Evolutionary conservation across 2,888 invertebrate species (phyloP).

Genomic region (Herminia tarsipennalis): DNA sequence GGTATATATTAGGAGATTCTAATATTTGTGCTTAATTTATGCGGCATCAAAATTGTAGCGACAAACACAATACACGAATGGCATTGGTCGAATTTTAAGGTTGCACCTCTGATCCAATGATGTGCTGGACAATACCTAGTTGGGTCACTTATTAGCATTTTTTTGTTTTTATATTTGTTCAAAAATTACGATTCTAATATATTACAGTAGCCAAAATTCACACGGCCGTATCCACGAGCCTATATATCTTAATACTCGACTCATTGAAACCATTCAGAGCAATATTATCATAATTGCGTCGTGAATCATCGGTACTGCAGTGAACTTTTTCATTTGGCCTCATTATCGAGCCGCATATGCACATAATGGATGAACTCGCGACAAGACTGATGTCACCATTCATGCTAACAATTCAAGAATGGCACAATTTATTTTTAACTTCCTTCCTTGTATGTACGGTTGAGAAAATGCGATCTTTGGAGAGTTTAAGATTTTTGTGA

Average conservation of each 20-base stretch:
- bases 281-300: constrained; percentile 27
- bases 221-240: neutral
- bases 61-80: too few relatives aligned
- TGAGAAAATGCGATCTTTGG: constrained; percentile 13
- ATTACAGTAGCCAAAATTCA: constrained; percentile 1
- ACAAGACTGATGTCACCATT: constrained; percentile 35
- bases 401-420: constrained; percentile 30
- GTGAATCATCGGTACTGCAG: constrained; percentile 31
- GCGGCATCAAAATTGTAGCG: too few relatives aligned
- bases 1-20: too few relatives aligned
- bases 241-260: neutral
- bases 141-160: too few relatives aligned
- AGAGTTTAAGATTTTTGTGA: constrained; percentile 22
- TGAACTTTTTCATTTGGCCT: constrained; percentile 23
- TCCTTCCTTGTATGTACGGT: constrained; percentile 26
- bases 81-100: too few relatives aligned
- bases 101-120: too few relatives aligned
- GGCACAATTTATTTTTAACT: constrained; percentile 29
- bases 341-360: constrained; percentile 28
- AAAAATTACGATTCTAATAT: too few relatives aligned
- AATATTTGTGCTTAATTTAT: too few relatives aligned
- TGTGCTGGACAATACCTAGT: too few relatives aligned
- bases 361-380: constrained; percentile 29
- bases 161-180: too few relatives aligned
- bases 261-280: constrained; percentile 17